Base-by-base conservation (phyloP, 1,140 invertebrate species). In the Bombus vancouverensis region DNA sequence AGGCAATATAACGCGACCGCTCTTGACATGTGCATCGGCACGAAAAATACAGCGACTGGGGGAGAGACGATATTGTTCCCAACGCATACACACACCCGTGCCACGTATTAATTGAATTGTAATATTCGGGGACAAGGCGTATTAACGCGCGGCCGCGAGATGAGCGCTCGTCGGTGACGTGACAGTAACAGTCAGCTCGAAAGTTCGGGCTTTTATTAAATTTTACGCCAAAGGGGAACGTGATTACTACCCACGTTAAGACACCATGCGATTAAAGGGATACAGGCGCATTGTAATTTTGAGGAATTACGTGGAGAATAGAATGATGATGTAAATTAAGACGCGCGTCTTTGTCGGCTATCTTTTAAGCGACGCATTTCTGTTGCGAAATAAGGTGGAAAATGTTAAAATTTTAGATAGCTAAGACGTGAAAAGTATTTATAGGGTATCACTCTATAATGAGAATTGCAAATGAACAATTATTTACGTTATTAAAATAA, bases 1-100 rank as follows among this genome's bases (percentile, higher is more conserved):
- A 91, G 84, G 89, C 89, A 88, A 90, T 89, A 91, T 86, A 88
- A 88, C 85, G 87, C 81, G 89, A 86, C 84, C 89, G 79, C 81
- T 90, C 83, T 90, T 81, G 88, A 90, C 86, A 68, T 90, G 88
- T 88, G 88, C 86, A 86, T 83, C 88, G 83, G 76, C 83, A 88
- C 77, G 88, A 87, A 90, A 89, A 90, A 83, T n/a, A 62, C 59
- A 73, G 4, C 81, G 65, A 32, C 57, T n/a, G 13, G 15, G 32
- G 78, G 66, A 42, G 68, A 28, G n/a, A 47, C 28, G 28, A 65
- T 62, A 82, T 75, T 66, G 42, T 75, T 28, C 42, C 47, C 57
- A 12, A n/a, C 28, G 12, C 53, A 28, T 2, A 3, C 37, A 22
- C 53, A 8, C 70, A 13, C 71, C 57, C 37, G 18, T 18, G 71